Base-by-base conservation (phyloP, 2,797 vertebrate species). In the Onychomys leucogaster region DNA sequence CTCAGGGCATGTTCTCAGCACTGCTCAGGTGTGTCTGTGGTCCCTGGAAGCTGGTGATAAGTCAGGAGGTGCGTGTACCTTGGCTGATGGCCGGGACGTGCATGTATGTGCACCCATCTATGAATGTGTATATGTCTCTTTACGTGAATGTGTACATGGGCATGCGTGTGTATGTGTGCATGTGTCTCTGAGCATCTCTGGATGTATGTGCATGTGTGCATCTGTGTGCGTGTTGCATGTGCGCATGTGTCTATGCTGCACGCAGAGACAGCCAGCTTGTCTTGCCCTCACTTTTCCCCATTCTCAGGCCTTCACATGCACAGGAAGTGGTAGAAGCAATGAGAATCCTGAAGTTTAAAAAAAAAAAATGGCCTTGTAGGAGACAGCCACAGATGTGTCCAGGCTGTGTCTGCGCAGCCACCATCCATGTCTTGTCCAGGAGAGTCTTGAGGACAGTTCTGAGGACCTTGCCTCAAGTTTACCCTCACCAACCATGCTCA, bases 361-460 rank as follows among this genome's bases (percentile, higher is more conserved):
- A 14, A 14, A 2, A 8, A 16, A 43, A 43, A 25, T 25, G 12
- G 41, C 49, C 46, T 32, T 1, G 1, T 12, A 0, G 10, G 63
- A 21, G 32, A 11, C 3, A 0, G 8, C 34, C 6, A 0, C 1
- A 27, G 0, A 2, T 0, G 6, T 0, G 1, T 67, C 34, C 19
- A 3, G 0, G 29, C n/a, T 29, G 2, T 4, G 7, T 27, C 17
- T 0, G 5, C 23, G 23, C 25, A 55, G 13, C 19, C 49, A 0
- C 14, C 0, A 8, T 34, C 43, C 34, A 0, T 0, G 0, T 34
- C 55, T 1, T 13, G 55, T 89, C 29, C 71, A 41, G 37, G 55
- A 75, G 25, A 19, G 37, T 59, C 43, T 43, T 37, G 32, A 12
- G 41, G 41, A n/a, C 27, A 32, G 57, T 46, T 46, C 41, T 63